A percentile compares a stretch with the other conserved stretches of the same genome.
These are phyloP conservation scores for Entomyzon cyanotis DNA, from an alignment of 2,113 vertebrate species.

Conservation along the genomic window DNA sequence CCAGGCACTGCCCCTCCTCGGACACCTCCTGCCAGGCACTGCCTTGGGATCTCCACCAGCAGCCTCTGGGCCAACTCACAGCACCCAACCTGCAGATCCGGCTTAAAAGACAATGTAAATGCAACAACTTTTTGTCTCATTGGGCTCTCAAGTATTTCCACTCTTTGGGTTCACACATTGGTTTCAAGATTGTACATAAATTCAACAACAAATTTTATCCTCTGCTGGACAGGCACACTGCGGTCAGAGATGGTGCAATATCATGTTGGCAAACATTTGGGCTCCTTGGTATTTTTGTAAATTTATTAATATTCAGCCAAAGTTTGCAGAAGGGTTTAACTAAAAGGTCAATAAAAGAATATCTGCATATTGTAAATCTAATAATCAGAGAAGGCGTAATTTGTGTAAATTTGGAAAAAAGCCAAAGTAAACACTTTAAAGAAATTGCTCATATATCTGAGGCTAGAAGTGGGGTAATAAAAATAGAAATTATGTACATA, in stretches of 20 bases:
- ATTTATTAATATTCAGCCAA: background rate
- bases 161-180: background rate
- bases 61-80: background rate
- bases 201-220: background rate
- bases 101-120: background rate
- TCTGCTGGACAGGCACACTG: background rate
- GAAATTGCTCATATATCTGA: constrained; percentile 9
- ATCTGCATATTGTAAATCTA: constrained; percentile 38
- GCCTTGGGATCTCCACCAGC: background rate
- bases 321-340: constrained; percentile 39
- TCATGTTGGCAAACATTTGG: constrained; percentile 1
- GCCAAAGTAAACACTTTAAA: constrained; percentile 39
- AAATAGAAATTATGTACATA: constrained; percentile 30
- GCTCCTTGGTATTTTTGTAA: constrained; percentile 2
- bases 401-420: constrained; percentile 47
- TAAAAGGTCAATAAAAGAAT: constrained; percentile 55
- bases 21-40: background rate
- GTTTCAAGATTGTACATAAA: background rate
- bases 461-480: constrained; percentile 1
- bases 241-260: background rate
- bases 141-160: background rate
- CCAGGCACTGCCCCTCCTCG: background rate
- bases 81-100: background rate
- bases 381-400: constrained; percentile 24
- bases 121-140: background rate